Evolutionary conservation across 2,888 invertebrate genomes (phyloP).

Genomic region (Chrysina gloriosa): DNA sequence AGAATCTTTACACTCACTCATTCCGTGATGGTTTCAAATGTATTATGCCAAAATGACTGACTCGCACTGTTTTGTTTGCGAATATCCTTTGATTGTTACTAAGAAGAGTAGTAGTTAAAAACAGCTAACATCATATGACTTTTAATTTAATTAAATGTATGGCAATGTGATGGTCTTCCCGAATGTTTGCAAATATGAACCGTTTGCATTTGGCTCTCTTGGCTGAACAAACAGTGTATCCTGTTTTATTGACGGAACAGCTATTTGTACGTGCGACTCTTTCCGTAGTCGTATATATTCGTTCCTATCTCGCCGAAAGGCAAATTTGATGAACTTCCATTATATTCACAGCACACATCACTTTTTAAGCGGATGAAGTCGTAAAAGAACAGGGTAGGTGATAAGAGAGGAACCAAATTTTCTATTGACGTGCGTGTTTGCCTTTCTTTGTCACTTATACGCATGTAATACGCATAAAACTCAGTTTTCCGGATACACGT

Average conservation of each 20-base stretch:
- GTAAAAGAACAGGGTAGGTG: constrained; percentile 29
- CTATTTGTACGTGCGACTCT: neutral
- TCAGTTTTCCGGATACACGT: neutral
- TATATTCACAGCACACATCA: constrained; percentile 29
- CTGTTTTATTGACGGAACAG: constrained; percentile 4
- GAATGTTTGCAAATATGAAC: neutral
- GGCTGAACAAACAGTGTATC: neutral
- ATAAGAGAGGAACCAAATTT: constrained; percentile 26
- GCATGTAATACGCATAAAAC: neutral
- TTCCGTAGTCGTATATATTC: neutral
- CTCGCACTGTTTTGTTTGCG: too few relatives aligned
- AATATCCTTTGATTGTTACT: too few relatives aligned
- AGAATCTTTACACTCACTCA: too few relatives aligned
- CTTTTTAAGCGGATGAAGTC: constrained; percentile 33
- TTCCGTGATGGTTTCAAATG: too few relatives aligned
- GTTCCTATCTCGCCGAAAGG: constrained; percentile 15
- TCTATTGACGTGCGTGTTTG: constrained; percentile 1
- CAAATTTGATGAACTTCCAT: constrained; percentile 33
- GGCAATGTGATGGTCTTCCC: too few relatives aligned
- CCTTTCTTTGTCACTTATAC: constrained; percentile 21
- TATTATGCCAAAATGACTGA: too few relatives aligned
- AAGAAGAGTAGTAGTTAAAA: too few relatives aligned
- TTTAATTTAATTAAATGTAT: constrained; percentile 2
- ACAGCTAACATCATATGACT: too few relatives aligned
- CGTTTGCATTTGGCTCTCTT: neutral